Base-by-base conservation (phyloP, 1,140 invertebrate species). In the Drosophila sproati region DNA sequence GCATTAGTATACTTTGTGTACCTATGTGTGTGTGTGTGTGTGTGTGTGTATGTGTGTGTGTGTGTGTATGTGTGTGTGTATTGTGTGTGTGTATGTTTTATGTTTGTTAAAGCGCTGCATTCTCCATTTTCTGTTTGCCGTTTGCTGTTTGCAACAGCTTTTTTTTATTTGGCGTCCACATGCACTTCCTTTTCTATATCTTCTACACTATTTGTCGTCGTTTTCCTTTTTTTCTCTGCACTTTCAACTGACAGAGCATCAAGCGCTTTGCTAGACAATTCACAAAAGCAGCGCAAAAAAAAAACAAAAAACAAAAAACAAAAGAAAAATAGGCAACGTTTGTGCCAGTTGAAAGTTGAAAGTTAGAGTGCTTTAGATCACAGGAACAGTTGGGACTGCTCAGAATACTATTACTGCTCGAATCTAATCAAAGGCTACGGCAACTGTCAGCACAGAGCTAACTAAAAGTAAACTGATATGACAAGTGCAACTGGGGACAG, bases 1-100 rank as follows among this genome's bases (percentile, higher is more conserved):
- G 66, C 72, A 70, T 74, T 70, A 74, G 72, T 70, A 29, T 63
- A n/a, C 32, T n/a, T 47, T 12, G 47, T 29, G 6, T 29, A 63
- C 34, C 28, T 28, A 32, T 6, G 12, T 2, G 2, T 45, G 28
- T 35, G 32, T 54, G 41, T 63, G 20, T 39, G 34, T 41, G 29
- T 29, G 8, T 31, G 48, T 32, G 50, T 56, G 55, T 35, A 29
- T 55, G 51, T 32, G 69, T 31, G 34, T 37, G 34, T 31, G 64
- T 50, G 52, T 56, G n/a, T 50, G 39, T 56, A 37, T 28, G 41
- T 54, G 8, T 31, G 48, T 32, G 50, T 56, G 55, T 35, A 29
- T 55, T 37, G 34, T 31, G 64, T 50, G 52, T 56, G n/a, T 50
- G 39, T 56, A 37, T 28, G 41, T 54, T 47, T 7, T 32, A 1